phyloP scores from a whole-genome alignment of 2,797 vertebrate species.

The Alfaro cultratus region DNA sequence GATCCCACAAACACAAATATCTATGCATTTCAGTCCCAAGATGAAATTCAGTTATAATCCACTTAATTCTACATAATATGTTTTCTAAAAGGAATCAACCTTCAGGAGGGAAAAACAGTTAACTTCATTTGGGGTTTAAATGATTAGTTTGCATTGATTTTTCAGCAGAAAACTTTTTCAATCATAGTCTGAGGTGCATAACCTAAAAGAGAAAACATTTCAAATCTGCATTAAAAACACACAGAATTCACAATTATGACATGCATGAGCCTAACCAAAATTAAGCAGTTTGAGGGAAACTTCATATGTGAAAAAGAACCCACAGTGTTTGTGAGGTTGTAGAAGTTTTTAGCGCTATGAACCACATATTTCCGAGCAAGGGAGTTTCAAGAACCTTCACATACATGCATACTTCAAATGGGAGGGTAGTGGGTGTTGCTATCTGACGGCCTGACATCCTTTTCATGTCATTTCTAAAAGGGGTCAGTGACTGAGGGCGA shows the following conservation, averaged over 20 bases:
- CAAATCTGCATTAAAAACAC: neutral
- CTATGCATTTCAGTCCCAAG: neutral
- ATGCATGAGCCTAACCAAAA: neutral
- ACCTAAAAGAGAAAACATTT: neutral
- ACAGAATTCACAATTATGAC: neutral
- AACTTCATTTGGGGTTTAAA: neutral
- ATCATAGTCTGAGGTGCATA: neutral
- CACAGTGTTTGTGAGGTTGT: neutral
- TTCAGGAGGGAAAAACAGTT: neutral
- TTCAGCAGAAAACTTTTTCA: neutral
- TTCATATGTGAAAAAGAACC: neutral
- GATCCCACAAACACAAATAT: neutral
- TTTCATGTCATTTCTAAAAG: constrained; percentile 54
- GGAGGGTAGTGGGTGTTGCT: neutral
- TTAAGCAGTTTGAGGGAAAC: neutral
- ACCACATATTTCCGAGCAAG: neutral
- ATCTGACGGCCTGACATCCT: constrained; percentile 34
- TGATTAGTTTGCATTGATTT: neutral
- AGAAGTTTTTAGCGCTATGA: neutral
- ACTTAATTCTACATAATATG: neutral
- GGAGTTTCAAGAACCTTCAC: neutral
- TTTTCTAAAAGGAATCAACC: neutral
- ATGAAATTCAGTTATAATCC: neutral
- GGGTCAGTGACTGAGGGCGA: constrained; percentile 45
- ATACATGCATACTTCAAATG: neutral